A percentile compares a stretch with the other conserved stretches of the same genome.
phyloP scores from a whole-genome alignment of 2,113 vertebrate genomes.

The Rhinopomastus cyanomelas region DNA sequence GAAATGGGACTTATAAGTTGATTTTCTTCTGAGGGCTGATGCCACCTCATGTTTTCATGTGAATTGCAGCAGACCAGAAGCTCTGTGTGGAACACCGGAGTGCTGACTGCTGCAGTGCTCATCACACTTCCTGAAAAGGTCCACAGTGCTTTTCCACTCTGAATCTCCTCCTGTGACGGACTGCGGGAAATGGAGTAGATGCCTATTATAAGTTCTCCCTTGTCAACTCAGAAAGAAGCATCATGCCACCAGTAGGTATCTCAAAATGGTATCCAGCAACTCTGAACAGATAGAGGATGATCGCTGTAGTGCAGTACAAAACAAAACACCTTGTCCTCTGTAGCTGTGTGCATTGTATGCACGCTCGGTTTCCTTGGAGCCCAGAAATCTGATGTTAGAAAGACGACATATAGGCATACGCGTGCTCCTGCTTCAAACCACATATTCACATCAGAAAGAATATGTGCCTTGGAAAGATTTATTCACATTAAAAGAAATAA shows the following conservation, averaged over 20 bases:
- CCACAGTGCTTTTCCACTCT: not conserved
- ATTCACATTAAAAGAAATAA: constrained; percentile 51
- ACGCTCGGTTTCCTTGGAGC: constrained; percentile 42
- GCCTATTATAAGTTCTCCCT: not conserved
- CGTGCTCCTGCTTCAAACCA: constrained; percentile 32
- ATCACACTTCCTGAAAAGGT: not conserved
- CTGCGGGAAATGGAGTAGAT: not conserved
- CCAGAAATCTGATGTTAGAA: constrained; percentile 10
- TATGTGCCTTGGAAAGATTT: constrained; percentile 53
- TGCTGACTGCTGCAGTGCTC: not conserved
- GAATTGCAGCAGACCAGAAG: not conserved
- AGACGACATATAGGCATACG: constrained; percentile 6
- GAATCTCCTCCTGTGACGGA: not conserved
- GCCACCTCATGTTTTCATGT: not conserved
- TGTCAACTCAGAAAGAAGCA: not conserved
- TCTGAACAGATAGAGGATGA: not conserved
- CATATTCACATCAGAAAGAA: constrained; percentile 58
- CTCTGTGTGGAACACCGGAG: not conserved
- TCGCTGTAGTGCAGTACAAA: not conserved
- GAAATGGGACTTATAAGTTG: not conserved
- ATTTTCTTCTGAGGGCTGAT: not conserved
- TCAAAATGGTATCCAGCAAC: constrained; percentile 3
- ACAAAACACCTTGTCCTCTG: not conserved
- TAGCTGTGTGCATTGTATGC: not conserved
- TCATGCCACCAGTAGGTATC: not conserved